Evolutionary conservation across 2,113 vertebrate genomes (phyloP).

Genomic region (Spheniscus mendiculus): DNA sequence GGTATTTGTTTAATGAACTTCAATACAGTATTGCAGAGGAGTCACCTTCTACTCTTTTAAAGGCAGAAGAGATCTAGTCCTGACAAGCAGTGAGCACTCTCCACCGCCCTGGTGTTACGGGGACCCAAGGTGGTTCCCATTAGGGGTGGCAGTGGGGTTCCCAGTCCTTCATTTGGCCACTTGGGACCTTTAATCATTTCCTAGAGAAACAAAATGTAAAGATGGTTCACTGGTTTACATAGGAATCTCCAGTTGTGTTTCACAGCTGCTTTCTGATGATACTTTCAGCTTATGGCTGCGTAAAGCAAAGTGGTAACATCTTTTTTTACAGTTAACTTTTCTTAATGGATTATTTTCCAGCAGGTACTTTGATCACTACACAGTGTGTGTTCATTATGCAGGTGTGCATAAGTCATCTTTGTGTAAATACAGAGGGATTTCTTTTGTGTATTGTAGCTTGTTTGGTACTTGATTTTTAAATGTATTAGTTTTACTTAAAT

Average conservation of each 20-base stretch:
- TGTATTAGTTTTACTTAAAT: neutral
- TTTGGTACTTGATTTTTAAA: neutral
- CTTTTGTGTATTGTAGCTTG: neutral
- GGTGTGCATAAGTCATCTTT: neutral
- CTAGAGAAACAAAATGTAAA: neutral
- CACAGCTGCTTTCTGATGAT: neutral
- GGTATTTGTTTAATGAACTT: neutral
- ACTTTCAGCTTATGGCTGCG: rapidly evolving
- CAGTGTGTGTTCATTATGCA: neutral
- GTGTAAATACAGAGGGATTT: neutral
- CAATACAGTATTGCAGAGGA: neutral
- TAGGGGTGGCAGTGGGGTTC: neutral
- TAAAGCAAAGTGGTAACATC: neutral
- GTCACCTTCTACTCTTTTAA: neutral
- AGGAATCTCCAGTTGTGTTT: neutral
- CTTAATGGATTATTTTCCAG: neutral
- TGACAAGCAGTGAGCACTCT: neutral
- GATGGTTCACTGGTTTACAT: neutral
- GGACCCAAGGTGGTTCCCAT: too few relatives aligned
- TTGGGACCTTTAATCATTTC: neutral
- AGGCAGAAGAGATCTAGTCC: neutral
- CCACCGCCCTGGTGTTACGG: rapidly evolving
- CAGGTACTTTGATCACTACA: neutral
- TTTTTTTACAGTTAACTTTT: neutral
- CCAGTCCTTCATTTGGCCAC: neutral